Conservation (phyloP, 2,888 invertebrate genomes). For the Lumbricus terrestris region DNA sequence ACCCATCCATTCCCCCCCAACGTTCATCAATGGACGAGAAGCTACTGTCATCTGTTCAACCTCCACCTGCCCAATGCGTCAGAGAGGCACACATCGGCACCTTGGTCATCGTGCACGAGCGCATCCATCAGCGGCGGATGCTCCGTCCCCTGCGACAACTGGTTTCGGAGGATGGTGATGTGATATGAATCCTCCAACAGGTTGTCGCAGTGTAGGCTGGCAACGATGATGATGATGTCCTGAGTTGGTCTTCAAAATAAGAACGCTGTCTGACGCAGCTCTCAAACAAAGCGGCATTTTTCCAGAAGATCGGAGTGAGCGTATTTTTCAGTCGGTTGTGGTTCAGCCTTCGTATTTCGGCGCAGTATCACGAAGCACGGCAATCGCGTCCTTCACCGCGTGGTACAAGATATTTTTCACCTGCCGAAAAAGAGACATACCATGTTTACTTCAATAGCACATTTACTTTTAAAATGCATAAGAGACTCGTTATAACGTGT, state of each 20-base stretch:
- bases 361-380: constrained; percentile 62
- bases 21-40: too few relatives aligned
- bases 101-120: neutral
- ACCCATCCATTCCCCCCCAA: too few relatives aligned
- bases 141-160: neutral
- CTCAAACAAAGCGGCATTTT: neutral
- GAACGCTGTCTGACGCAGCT: neutral
- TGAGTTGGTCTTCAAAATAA: neutral
- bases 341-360: constrained; percentile 7
- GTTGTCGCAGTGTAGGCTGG: too few relatives aligned
- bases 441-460: neutral
- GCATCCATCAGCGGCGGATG: neutral
- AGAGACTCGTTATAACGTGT: too few relatives aligned
- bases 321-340: neutral
- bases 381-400: constrained; percentile 87
- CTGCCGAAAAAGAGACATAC: constrained; percentile 62
- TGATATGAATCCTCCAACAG: neutral
- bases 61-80: neutral
- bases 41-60: neutral
- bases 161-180: neutral
- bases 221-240: neutral
- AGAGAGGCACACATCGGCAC: neutral
- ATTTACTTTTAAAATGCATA: neutral
- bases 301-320: neutral
- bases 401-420: constrained; percentile 98